These are phyloP conservation scores for Cosmia pyralina DNA, from an alignment of 2,888 invertebrate species.

Conservation along the genomic window DNA sequence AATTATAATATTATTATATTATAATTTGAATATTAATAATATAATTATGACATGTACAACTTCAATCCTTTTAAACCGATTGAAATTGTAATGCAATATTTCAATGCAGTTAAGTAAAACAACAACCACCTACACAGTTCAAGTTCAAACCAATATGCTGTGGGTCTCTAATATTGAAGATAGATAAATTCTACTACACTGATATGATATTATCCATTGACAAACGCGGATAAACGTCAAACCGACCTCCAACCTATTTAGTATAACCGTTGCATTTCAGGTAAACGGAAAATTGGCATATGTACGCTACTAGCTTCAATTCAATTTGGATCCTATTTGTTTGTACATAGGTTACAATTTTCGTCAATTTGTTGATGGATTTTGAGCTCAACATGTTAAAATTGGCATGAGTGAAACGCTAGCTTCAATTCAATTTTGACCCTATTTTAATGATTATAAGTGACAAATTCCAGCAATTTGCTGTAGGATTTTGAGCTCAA, in stretches of 20 bases:
- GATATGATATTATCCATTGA: not conserved
- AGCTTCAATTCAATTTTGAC: not conserved
- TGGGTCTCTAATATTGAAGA: not conserved
- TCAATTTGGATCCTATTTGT: too few species aligned
- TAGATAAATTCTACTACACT: not conserved
- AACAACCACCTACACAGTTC: not conserved
- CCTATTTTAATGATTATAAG: not conserved
- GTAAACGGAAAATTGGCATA: not conserved
- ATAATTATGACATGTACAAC: not conserved
- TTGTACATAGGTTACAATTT: too few species aligned
- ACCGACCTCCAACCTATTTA: not conserved
- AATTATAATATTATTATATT: too few species aligned
- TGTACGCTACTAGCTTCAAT: too few species aligned
- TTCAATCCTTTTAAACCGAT: too few species aligned
- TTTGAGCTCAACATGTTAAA: too few species aligned
- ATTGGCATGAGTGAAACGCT: not conserved
- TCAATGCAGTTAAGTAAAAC: too few species aligned
- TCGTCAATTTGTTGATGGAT: too few species aligned
- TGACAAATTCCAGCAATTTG: not conserved
- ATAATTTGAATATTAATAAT: too few species aligned
- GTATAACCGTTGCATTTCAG: constrained; percentile 21
- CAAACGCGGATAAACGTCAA: constrained; percentile 15
- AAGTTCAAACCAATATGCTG: not conserved
- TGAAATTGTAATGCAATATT: too few species aligned
- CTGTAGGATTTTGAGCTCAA: not conserved